Evolutionary conservation across 2,888 invertebrate species (phyloP).

Genomic region (Spicauda simplicius): DNA sequence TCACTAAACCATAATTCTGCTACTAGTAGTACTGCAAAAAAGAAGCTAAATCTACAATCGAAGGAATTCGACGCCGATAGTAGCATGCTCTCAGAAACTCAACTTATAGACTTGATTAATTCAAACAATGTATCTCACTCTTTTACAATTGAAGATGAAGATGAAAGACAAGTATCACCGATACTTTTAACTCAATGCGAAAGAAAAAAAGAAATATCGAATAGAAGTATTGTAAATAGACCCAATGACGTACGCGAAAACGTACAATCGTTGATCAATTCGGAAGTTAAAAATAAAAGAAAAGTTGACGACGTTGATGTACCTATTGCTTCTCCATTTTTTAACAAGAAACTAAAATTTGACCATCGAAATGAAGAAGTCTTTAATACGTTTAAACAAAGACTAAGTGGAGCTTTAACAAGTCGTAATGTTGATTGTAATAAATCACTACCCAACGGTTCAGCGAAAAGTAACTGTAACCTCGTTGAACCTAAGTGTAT

Average conservation of each 20-base stretch:
- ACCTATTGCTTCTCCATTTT: constrained; percentile 67
- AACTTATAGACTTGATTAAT: constrained; percentile 76
- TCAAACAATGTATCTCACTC: neutral
- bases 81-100: constrained; percentile 76
- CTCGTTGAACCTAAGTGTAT: neutral
- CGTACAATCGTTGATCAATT: neutral
- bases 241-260: neutral
- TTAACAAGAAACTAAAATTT: constrained; percentile 67
- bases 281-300: constrained; percentile 51
- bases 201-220: constrained; percentile 49
- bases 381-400: constrained; percentile 61
- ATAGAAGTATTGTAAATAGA: constrained; percentile 37
- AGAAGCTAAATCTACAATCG: constrained; percentile 42
- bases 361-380: constrained; percentile 48
- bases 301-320: constrained; percentile 54
- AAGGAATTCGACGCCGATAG: neutral
- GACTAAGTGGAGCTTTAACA: constrained; percentile 62
- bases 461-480: constrained; percentile 7
- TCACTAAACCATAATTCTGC: constrained; percentile 56
- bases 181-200: constrained; percentile 70
- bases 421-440: constrained; percentile 45
- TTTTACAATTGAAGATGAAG: constrained; percentile 23
- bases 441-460: constrained; percentile 1
- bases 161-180: constrained; percentile 65
- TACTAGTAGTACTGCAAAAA: constrained; percentile 41